phyloP scores from a whole-genome alignment of 2,797 vertebrate genomes.

The Alectoris magna region DNA sequence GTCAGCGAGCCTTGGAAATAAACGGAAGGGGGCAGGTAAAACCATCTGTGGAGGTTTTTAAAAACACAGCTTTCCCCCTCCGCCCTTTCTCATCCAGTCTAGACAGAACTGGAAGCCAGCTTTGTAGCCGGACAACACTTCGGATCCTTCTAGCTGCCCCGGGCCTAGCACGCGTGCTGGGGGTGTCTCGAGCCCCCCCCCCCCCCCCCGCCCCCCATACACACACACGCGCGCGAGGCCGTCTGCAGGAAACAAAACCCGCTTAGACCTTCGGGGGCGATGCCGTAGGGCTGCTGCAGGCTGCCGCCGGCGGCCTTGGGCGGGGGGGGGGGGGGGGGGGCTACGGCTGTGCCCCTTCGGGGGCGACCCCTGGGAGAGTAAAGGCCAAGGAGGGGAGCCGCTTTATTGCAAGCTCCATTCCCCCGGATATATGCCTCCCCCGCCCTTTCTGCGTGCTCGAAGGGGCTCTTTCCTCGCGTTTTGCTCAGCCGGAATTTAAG shows the following conservation, averaged over 20 bases:
- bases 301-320: too few relatives aligned
- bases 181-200: accelerated
- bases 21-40: neutral
- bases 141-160: neutral
- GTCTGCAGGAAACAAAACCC: neutral
- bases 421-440: accelerated
- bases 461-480: neutral
- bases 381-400: neutral
- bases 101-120: conserved; percentile 1
- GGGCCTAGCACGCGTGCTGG: neutral
- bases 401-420: neutral
- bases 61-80: neutral
- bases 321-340: too few relatives aligned
- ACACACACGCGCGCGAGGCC: too few relatives aligned
- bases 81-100: neutral
- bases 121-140: neutral
- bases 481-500: neutral
- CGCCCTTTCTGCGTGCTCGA: accelerated
- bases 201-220: too few relatives aligned
- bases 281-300: neutral
- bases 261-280: accelerated
- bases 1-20: neutral
- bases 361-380: neutral
- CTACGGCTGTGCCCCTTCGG: neutral
- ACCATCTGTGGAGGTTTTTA: neutral